Evolutionary conservation across 2,113 vertebrate species (phyloP).

Genomic region (Hirundichthys speculiger): DNA sequence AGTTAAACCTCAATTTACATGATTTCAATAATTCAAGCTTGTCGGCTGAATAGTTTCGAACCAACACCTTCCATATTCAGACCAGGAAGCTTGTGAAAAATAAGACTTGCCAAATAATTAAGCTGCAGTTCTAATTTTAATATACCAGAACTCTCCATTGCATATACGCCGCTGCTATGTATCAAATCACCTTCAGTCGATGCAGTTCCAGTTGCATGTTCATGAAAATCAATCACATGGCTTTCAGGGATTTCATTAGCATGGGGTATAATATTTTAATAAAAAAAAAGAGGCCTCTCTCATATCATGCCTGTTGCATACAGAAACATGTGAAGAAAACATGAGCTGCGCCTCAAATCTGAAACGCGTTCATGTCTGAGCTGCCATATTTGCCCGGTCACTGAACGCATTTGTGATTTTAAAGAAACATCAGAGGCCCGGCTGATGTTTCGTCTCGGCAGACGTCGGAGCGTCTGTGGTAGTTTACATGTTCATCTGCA

Average conservation of each 20-base stretch:
- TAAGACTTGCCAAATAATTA: not conserved
- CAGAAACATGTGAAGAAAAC: too few relatives aligned
- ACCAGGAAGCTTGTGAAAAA: not conserved
- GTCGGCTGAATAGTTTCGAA: not conserved
- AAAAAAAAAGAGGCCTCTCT: too few relatives aligned
- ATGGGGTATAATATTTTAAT: not conserved
- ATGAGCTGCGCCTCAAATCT: too few relatives aligned
- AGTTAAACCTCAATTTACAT: not conserved
- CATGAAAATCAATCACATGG: not conserved
- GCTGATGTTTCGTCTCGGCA: too few relatives aligned
- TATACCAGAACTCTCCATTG: not conserved
- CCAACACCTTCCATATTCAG: not conserved
- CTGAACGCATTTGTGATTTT: too few relatives aligned
- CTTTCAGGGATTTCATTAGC: not conserved
- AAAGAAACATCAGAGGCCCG: too few relatives aligned
- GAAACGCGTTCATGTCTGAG: too few relatives aligned
- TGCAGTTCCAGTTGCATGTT: not conserved
- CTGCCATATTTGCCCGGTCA: too few relatives aligned
- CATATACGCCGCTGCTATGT: not conserved
- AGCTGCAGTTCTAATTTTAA: conserved; percentile 1
- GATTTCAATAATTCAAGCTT: not conserved
- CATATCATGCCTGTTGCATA: too few relatives aligned
- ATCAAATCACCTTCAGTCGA: not conserved
- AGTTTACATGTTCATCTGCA: too few relatives aligned
- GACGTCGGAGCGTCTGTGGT: too few relatives aligned